phyloP scores from a whole-genome alignment of 2,113 vertebrate species.

The Cochlearius cochlearius region DNA sequence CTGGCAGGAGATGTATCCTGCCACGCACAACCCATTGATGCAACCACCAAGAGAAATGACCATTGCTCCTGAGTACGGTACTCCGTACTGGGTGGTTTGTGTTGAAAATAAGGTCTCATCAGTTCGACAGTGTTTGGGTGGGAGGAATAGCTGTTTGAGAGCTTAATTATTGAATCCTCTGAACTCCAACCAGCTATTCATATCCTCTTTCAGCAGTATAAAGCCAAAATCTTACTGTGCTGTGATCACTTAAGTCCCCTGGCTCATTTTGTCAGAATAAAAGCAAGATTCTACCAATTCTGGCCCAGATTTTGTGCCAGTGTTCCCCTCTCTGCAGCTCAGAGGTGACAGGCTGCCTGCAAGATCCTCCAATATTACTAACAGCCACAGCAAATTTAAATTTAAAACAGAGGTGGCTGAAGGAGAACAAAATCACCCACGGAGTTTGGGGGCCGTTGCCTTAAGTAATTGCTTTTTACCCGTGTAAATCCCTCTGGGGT shows the following conservation, averaged over 20 bases:
- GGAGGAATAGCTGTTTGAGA: not conserved
- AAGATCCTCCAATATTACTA: not conserved
- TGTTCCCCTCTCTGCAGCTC: not conserved
- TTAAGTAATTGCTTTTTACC: not conserved
- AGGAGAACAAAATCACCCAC: not conserved
- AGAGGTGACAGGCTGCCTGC: not conserved
- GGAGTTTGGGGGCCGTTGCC: rapidly evolving
- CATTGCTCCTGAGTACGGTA: not conserved
- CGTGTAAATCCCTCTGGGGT: not conserved
- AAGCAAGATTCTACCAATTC: not conserved
- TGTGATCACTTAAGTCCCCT: not conserved
- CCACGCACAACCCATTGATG: not conserved
- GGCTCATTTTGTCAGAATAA: not conserved
- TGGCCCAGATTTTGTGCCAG: not conserved
- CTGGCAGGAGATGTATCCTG: not conserved
- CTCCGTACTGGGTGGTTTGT: not conserved
- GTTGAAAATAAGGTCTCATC: not conserved
- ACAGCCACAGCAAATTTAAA: not conserved
- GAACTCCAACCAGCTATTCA: not conserved
- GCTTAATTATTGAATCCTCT: not conserved
- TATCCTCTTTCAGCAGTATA: not conserved
- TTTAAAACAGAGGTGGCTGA: not conserved
- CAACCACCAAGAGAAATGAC: not conserved
- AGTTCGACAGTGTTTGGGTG: not conserved
- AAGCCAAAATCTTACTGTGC: not conserved